Evolutionary conservation across 2,888 invertebrate species (phyloP), one percentile per base, ranked within the genome.

Genomic region (Drosophila nr. fundita): DNA sequence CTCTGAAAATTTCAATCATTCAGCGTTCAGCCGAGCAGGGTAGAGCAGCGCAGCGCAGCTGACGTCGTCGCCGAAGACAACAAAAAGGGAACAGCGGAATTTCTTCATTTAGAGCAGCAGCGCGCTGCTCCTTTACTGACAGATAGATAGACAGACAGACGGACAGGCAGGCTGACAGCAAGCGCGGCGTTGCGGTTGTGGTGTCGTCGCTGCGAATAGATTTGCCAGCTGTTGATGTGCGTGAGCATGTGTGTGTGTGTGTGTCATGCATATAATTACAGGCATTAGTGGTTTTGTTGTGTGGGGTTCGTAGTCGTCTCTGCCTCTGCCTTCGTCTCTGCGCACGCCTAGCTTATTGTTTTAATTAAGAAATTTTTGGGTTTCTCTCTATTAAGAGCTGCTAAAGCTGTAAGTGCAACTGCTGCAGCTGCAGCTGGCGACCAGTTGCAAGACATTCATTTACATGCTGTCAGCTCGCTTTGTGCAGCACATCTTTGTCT

Each of bases 291-390:
- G 88, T 45, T 45, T 45, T 45, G 24, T 24, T 24, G 24, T 45
- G 24, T 45, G 24, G 45, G 2, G 45, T 8, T 45, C 21, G 21
- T 45, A 45, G 8, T 45, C 45, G 24, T 24, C 45, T 45, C 7
- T 7, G 42, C 13, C 2, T 21, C 45, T 24, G 45, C 4, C 24
- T 21, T 0, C 21, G 42, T 42, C 42, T 21, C 21, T 42, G 42
- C 42, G 21, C 2, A 10, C 27, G 45, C 15, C 8, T 79, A 8
- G 82, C 88, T 87, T 89, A 85, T 89, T 85, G 84, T 85, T 89
- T 85, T 85, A 87, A 85, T 85, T 85, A 85, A 87, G 84, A 85
- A 84, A 89, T 85, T 85, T 89, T 69, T 72, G 82, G 74, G 45
- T 80, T 54, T 57, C 55, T 76, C 74, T 85, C 76, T 82, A 85